Conservation (phyloP, 1,140 invertebrate species). For the Drosophila grimshawi region DNA sequence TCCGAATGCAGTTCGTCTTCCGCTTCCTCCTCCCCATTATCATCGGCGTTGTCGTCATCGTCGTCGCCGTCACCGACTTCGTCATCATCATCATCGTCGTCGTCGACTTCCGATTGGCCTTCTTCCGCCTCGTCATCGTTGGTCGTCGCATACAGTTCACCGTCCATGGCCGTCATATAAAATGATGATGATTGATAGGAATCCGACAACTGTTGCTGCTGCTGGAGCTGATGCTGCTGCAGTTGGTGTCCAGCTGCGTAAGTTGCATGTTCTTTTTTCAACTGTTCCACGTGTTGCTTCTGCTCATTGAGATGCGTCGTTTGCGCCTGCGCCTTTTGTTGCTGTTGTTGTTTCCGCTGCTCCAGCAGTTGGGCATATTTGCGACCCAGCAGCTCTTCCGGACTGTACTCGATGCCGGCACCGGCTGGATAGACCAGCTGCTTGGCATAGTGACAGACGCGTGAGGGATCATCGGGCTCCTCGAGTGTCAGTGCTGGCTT, state of each 20-base stretch:
- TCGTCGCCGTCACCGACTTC: constrained; percentile 19
- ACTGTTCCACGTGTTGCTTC: not conserved
- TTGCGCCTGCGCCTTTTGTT: constrained; percentile 15
- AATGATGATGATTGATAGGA: constrained; percentile 56
- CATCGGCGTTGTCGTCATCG: constrained; percentile 37
- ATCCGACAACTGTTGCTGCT: constrained; percentile 53
- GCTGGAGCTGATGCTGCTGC: constrained; percentile 52
- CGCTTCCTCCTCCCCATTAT: constrained; percentile 30
- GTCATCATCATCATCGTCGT: constrained; percentile 43
- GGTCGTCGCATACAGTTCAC: constrained; percentile 45
- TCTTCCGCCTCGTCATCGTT: constrained; percentile 41
- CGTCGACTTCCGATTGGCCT: constrained; percentile 14
- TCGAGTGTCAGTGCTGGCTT: constrained; percentile 79
- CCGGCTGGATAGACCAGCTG: constrained; percentile 73
- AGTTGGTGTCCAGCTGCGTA: constrained; percentile 14
- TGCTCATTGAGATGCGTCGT: constrained; percentile 2
- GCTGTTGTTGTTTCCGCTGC: constrained; percentile 42
- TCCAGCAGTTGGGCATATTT: constrained; percentile 54
- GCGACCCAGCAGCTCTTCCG: constrained; percentile 74
- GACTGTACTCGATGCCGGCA: constrained; percentile 75
- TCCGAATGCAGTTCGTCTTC: constrained; percentile 38
- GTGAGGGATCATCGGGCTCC: constrained; percentile 79
- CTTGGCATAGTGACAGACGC: constrained; percentile 78
- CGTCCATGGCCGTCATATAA: constrained; percentile 68
- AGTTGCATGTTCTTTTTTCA: constrained; percentile 10